phyloP scores from a whole-genome alignment of 2,113 vertebrate genomes.

The Ceyx margarethae region DNA sequence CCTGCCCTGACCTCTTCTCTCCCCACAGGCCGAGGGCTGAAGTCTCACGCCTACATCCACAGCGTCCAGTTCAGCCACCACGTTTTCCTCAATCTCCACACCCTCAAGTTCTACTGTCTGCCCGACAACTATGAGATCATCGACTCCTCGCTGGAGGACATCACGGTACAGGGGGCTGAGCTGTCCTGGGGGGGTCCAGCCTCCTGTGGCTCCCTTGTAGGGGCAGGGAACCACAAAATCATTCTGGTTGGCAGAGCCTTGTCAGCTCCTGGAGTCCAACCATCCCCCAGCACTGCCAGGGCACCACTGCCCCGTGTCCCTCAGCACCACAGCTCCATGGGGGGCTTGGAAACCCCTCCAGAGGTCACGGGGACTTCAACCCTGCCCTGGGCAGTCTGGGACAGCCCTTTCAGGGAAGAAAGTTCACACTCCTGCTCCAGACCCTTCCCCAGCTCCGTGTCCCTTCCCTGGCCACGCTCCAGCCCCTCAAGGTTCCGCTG shows the following conservation, averaged over 20 bases:
- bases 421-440: neutral
- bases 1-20: neutral
- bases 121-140: constrained; percentile 99
- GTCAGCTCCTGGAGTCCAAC: neutral
- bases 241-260: neutral
- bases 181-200: neutral
- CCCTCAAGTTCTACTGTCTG: constrained; percentile 96
- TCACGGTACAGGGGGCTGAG: constrained; percentile 81
- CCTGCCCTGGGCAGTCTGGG: neutral
- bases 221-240: neutral
- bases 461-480: neutral
- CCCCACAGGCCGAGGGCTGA: constrained; percentile 87
- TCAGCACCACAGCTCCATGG: neutral
- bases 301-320: neutral
- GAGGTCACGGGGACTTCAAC: neutral
- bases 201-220: fast-evolving
- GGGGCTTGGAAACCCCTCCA: neutral
- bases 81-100: constrained; percentile 96
- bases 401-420: too few relatives aligned
- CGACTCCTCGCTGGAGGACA: constrained; percentile 94
- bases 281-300: too few relatives aligned
- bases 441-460: neutral
- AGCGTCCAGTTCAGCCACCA: constrained; percentile 97
- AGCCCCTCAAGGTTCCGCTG: neutral
- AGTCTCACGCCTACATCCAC: constrained; percentile 97